Conservation (phyloP, 1,140 invertebrate species). For the Limonius californicus region DNA sequence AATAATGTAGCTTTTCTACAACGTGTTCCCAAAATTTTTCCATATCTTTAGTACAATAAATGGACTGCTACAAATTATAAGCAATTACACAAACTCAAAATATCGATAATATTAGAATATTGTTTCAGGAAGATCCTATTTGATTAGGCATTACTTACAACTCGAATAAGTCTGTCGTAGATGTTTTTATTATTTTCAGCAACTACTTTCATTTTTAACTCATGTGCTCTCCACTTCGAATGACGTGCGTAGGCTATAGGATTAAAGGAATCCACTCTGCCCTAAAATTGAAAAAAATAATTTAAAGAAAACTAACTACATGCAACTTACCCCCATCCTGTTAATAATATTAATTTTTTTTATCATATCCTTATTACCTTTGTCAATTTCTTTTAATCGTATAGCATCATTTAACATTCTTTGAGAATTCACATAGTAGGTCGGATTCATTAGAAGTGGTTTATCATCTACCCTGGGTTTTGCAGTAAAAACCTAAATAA, state of each 20-base stretch:
- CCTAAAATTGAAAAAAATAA: no score
- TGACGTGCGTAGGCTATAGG: conserved; percentile 28
- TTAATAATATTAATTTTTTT: conserved; percentile 46
- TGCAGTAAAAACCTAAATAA: conserved; percentile 32
- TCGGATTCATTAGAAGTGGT: conserved; percentile 43
- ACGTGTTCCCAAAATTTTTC: conserved; percentile 27
- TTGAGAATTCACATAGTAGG: conserved; percentile 39
- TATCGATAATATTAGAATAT: no score
- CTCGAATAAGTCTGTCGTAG: conserved; percentile 24
- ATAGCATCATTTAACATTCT: conserved; percentile 39
- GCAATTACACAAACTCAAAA: no score
- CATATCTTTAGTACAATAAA: conserved; percentile 25
- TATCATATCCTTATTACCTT: conserved; percentile 48
- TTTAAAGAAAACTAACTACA: no score
- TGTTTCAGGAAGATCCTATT: no score
- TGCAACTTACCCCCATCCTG: conserved; percentile 45
- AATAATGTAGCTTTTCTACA: conserved; percentile 28
- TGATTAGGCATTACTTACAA: conserved; percentile 26
- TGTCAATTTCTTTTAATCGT: conserved; percentile 42
- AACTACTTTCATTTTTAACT: conserved; percentile 27
- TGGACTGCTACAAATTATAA: conserved; percentile 27
- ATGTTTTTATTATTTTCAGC: conserved; percentile 28
- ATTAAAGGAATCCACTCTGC: conserved; percentile 38
- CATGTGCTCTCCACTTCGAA: conserved; percentile 31
- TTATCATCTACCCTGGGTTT: conserved; percentile 44